Base-by-base conservation (phyloP, 1,140 invertebrate genomes). In the Adelges cooleyi region DNA sequence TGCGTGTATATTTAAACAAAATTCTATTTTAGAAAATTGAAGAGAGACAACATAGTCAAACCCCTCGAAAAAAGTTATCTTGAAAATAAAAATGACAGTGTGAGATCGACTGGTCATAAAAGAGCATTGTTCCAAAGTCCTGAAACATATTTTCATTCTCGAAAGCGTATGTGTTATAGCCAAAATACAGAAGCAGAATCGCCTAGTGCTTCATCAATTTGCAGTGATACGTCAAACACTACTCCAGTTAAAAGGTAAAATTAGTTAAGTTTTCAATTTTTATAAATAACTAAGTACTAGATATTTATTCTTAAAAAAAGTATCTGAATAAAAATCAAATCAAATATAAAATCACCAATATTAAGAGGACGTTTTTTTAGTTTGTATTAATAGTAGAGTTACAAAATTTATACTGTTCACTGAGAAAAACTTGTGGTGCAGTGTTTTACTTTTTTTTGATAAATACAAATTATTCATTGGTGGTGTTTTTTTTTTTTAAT, bases 81-180 rank as follows among this genome's bases (percentile, higher is more conserved):
- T 62, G 56, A 62, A 62, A 62, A 62, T 29, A 20, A 25, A 33
- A 62, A 62, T 62, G 17, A 18, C 5, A 48, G 6, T 23, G 11
- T 4, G 29, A 62, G 17, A 48, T 46, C 42, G 46, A 15, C 15
- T 62, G 27, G 42, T 20, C 56, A 62, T 46, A 62, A 62, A 62
- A 62, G 56, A 44, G 56, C 56, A n/a, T 22, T 62, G n/a, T 62
- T 62, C 18, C 56, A 62, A 48, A 48, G 42, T 62, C 56, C 56
- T 48, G 56, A 62, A 29, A 62, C 20, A 15, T n/a, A 48, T 62
- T 33, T 33, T 33, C 9, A 33, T 33, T 62, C 56, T 20, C 44
- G 56, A 48, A 62, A 62, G 33, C 56, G 56, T 46, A 15, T 33
- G n/a, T 48, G 56, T 33, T 62, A 62, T 62, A 48, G 25, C 15